Conservation (phyloP, 2,797 vertebrate genomes). For the Pipistrellus pipistrellus region DNA sequence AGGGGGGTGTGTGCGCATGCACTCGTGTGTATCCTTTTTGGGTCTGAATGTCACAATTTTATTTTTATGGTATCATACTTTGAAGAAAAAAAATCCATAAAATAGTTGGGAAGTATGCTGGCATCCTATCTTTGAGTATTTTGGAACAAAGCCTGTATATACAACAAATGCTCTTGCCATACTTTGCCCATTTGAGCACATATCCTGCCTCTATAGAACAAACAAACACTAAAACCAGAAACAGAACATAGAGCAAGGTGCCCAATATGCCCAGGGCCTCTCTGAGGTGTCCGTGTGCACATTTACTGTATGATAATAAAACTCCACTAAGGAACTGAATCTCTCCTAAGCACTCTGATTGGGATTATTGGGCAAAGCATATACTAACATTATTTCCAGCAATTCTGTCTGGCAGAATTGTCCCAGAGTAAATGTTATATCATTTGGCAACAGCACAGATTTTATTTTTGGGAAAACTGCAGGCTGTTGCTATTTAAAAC, state of each 20-base stretch:
- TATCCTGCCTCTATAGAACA: not conserved
- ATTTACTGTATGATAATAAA: constrained; percentile 47
- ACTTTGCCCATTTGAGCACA: not conserved
- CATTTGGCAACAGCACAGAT: constrained; percentile 61
- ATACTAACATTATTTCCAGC: constrained; percentile 63
- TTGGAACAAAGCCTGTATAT: not conserved
- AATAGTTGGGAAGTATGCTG: not conserved
- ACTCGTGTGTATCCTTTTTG: not conserved
- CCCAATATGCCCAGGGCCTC: constrained; percentile 45
- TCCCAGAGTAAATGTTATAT: constrained; percentile 78
- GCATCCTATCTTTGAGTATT: not conserved
- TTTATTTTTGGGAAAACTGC: constrained; percentile 51
- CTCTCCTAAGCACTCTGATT: constrained; percentile 60
- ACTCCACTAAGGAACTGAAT: constrained; percentile 14
- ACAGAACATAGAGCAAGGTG: constrained; percentile 51
- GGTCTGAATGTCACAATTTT: not conserved
- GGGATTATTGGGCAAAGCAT: constrained; percentile 74
- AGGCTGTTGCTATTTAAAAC: not conserved
- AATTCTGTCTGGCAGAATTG: constrained; percentile 65
- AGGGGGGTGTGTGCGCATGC: too few relatives aligned
- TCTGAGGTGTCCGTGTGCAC: not conserved
- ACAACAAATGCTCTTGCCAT: not conserved
- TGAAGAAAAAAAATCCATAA: not conserved
- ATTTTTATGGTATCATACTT: not conserved
- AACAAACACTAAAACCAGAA: not conserved